phyloP scores from a whole-genome alignment of 2,797 vertebrate genomes.

The Poecile montanus region DNA sequence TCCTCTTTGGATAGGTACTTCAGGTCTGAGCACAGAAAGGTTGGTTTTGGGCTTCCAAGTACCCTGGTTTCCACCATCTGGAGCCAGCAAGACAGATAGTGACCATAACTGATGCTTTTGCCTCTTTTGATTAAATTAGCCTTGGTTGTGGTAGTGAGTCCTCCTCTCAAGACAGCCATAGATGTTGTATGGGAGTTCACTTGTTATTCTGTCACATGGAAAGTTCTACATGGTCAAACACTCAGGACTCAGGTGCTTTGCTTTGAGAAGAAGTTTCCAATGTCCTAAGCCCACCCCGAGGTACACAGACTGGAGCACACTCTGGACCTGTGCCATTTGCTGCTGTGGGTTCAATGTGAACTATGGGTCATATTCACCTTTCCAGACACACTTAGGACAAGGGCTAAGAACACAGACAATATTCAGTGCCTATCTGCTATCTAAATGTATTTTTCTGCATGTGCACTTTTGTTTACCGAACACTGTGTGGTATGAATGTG shows the following conservation, averaged over 20 bases:
- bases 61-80: not conserved
- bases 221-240: not conserved
- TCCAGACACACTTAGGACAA: conserved; percentile 26
- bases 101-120: not conserved
- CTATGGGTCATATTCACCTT: not conserved
- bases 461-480: conserved; percentile 76
- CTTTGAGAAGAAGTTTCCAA: not conserved
- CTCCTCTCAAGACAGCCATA: not conserved
- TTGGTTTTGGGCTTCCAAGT: not conserved
- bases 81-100: not conserved
- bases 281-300: not conserved
- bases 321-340: conserved; percentile 15
- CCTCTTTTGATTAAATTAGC: not conserved
- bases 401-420: conserved; percentile 56
- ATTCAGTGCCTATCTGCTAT: conserved; percentile 62
- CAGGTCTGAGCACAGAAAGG: not conserved
- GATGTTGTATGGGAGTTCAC: not conserved
- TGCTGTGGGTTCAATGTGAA: conserved; percentile 42
- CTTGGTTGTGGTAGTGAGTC: not conserved
- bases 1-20: not conserved
- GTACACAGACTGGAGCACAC: not conserved
- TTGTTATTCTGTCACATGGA: not conserved
- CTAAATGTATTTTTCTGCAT: conserved; percentile 58
- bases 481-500: conserved; percentile 63
- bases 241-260: conserved; percentile 23